phyloP scores from a whole-genome alignment of 2,888 invertebrate species.

The Schizotus pectinicornis region DNA sequence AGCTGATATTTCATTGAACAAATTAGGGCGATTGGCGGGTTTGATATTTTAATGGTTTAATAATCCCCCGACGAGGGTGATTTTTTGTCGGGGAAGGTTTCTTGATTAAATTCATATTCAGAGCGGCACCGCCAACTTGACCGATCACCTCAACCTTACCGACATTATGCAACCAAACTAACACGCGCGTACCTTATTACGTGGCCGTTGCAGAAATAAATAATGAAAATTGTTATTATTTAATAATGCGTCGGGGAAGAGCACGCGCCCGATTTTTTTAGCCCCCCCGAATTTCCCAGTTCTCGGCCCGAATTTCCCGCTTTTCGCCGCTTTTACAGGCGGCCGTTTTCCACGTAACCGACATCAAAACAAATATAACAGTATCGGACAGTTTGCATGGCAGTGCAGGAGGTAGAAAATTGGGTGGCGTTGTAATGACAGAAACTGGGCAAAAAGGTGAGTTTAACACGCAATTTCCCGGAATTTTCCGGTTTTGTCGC shows the following conservation, averaged over 20 bases:
- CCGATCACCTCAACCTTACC: not conserved
- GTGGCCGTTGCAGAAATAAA: constrained; percentile 38
- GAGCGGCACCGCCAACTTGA: not conserved
- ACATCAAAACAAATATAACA: constrained; percentile 45
- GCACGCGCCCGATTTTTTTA: too few relatives aligned
- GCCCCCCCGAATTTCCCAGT: too few relatives aligned
- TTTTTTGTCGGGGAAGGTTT: too few relatives aligned
- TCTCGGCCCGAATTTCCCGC: too few relatives aligned
- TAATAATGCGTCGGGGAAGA: not conserved
- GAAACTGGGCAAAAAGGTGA: constrained; percentile 78
- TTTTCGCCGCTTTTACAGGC: not conserved
- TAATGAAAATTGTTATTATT: constrained; percentile 11
- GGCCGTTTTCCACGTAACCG: constrained; percentile 21
- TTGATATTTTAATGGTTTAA: too few relatives aligned
- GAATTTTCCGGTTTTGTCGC: constrained; percentile 1
- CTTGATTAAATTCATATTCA: too few relatives aligned
- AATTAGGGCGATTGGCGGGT: too few relatives aligned
- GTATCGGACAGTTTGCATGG: constrained; percentile 45
- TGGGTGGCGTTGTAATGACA: constrained; percentile 82
- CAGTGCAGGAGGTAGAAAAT: constrained; percentile 70
- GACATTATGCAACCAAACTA: constrained; percentile 43
- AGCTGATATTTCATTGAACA: too few relatives aligned
- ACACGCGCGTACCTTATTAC: constrained; percentile 44
- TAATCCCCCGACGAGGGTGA: too few relatives aligned
- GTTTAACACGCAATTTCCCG: constrained; percentile 56